These are phyloP conservation scores for Drosophila ogumai DNA, from an alignment of 1,140 invertebrate genomes.

Conservation along the genomic window DNA sequence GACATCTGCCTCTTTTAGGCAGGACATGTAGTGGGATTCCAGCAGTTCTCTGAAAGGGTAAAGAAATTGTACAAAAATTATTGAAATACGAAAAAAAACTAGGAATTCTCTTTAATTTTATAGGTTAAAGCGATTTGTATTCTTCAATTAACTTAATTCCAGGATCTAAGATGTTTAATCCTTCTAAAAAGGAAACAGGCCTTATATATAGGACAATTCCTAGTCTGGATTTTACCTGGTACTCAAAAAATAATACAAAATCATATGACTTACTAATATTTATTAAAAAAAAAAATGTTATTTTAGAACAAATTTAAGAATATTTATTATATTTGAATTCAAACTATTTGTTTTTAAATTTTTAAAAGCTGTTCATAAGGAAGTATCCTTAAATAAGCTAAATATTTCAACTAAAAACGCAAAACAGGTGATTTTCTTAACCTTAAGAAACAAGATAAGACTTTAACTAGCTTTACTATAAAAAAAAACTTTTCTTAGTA, in stretches of 20 bases:
- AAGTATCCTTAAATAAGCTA: neutral
- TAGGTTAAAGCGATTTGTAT: neutral
- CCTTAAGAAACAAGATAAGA: no score
- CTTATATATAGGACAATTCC: neutral
- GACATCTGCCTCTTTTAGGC: constrained; percentile 98
- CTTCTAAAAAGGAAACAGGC: neutral
- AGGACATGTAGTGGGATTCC: constrained; percentile 97
- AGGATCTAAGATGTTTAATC: neutral
- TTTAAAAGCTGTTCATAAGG: neutral
- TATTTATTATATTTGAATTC: neutral
- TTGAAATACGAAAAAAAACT: neutral
- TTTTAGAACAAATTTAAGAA: no score
- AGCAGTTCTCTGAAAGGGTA: constrained; percentile 92
- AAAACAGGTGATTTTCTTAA: neutral
- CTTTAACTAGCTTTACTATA: no score
- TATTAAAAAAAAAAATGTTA: no score
- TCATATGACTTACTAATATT: no score
- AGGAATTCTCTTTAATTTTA: neutral
- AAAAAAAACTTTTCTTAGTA: neutral
- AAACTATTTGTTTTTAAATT: neutral
- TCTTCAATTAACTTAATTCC: neutral
- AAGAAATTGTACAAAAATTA: neutral
- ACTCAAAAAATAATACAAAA: no score
- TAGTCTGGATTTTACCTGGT: no score
- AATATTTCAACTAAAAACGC: neutral